phyloP scores from a whole-genome alignment of 2,888 invertebrate genomes.

The Phyto melanocephala region DNA sequence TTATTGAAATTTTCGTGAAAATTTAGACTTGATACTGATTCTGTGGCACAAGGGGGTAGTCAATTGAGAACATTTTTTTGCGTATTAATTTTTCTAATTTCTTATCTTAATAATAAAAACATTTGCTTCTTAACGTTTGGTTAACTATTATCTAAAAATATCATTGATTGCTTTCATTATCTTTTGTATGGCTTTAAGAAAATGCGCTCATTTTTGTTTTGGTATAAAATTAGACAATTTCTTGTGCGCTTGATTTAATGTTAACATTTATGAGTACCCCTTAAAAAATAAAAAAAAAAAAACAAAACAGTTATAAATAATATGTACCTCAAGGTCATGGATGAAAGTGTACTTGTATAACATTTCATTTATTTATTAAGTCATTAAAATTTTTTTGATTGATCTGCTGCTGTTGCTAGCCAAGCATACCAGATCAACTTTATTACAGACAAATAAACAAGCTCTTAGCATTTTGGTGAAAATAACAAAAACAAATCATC shows the following conservation, averaged over 20 bases:
- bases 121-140: no score
- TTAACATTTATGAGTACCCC: no score
- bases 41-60: no score
- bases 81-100: no score
- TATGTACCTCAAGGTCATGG: slow-evolving; percentile 75
- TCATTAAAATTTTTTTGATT: slow-evolving; percentile 26
- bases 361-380: slow-evolving; percentile 36
- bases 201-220: no score
- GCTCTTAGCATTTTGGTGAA: slow-evolving; percentile 21
- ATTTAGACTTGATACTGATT: no score
- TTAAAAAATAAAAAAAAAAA: slow-evolving; percentile 32
- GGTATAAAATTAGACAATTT: no score
- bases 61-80: no score
- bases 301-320: slow-evolving; percentile 28
- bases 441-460: slow-evolving; percentile 8
- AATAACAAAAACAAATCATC: slow-evolving; percentile 21
- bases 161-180: no score
- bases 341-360: slow-evolving; percentile 71
- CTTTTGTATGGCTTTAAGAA: no score
- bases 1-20: no score
- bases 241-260: background rate
- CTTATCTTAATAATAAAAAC: background rate
- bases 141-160: no score
- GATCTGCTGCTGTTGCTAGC: slow-evolving; percentile 1
- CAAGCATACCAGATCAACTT: slow-evolving; percentile 8